Percentiles rank a stretch among this genome's conserved stretches.
Evolutionary conservation across 92 coral and sea anemone species (phyloP).

Genomic region (Hydrozoanthus gracilis): DNA sequence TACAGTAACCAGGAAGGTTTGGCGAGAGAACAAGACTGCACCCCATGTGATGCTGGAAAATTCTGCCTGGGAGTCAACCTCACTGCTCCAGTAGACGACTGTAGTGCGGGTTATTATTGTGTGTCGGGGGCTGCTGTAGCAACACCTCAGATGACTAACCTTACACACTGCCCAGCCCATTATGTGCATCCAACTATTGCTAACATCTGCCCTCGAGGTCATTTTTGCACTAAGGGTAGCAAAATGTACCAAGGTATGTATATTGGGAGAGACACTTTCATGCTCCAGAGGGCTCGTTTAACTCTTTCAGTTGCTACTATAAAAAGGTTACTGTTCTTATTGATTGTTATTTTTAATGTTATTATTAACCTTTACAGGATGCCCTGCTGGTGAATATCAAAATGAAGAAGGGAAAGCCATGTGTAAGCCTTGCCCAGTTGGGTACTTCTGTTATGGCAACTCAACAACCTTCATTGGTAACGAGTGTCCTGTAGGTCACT

Average conservation of each 20-base stretch:
- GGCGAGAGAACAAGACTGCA: constrained; percentile 88
- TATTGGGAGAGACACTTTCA: too few species aligned
- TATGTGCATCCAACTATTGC: constrained; percentile 83
- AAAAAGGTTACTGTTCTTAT: not conserved
- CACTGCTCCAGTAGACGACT: constrained; percentile 83
- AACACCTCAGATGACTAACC: constrained; percentile 90
- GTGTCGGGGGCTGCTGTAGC: constrained; percentile 88
- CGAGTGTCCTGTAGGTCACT: constrained; percentile 89
- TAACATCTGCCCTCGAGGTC: constrained; percentile 90
- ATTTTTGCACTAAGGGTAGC: constrained; percentile 79
- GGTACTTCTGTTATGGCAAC: constrained; percentile 92
- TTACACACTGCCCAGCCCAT: constrained; percentile 94
- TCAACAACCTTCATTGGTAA: constrained; percentile 75
- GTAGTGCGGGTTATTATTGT: constrained; percentile 92
- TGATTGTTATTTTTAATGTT: not conserved
- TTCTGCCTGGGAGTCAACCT: constrained; percentile 85
- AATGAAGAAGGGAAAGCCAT: constrained; percentile 76
- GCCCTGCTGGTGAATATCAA: constrained; percentile 91
- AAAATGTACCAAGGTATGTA: constrained; percentile 74
- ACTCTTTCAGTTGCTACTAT: too few species aligned
- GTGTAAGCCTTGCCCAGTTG: constrained; percentile 86
- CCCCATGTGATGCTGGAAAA: constrained; percentile 92
- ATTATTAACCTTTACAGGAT: constrained; percentile 60
- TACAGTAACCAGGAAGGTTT: constrained; percentile 74
- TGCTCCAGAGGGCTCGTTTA: too few species aligned